Conservation (phyloP, 2,888 invertebrate genomes). For the Priocnemis perturbator region DNA sequence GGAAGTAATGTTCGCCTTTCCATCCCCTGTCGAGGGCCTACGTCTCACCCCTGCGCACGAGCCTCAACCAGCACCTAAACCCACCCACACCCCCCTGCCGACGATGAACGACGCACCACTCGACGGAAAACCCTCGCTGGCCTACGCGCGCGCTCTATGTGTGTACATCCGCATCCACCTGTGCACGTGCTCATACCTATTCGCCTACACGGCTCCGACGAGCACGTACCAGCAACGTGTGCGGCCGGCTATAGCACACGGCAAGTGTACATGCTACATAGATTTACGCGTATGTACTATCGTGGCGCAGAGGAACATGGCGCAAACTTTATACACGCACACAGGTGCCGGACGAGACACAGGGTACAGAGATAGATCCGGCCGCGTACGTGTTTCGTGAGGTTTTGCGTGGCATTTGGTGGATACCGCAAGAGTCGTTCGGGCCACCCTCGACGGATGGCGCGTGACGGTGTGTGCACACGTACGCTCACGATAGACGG, state of each 20-base stretch:
- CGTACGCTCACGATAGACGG: too few relatives aligned
- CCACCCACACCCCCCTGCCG: slow-evolving; percentile 6
- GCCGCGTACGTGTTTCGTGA: slow-evolving; percentile 10
- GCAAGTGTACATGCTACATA: too few relatives aligned
- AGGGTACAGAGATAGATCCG: too few relatives aligned
- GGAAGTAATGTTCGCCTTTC: slow-evolving; percentile 65
- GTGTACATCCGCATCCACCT: too few relatives aligned
- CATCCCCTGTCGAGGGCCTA: slow-evolving; percentile 9
- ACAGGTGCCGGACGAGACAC: background rate
- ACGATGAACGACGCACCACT: slow-evolving; percentile 2
- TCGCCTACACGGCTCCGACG: too few relatives aligned
- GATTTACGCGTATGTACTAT: slow-evolving; percentile 16
- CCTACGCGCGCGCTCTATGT: background rate
- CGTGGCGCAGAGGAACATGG: slow-evolving; percentile 19
- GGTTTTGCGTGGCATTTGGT: slow-evolving; percentile 23
- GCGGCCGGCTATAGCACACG: too few relatives aligned
- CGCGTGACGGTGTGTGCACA: slow-evolving; percentile 7
- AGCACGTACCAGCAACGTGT: too few relatives aligned
- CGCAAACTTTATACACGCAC: slow-evolving; percentile 8
- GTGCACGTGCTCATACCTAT: too few relatives aligned
- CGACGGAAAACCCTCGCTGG: background rate
- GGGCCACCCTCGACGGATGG: slow-evolving; percentile 6
- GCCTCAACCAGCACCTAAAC: slow-evolving; percentile 27
- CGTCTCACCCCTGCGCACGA: slow-evolving; percentile 18
- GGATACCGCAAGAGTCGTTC: slow-evolving; percentile 20